These are phyloP conservation scores for Selene dorsalis DNA, from an alignment of 2,797 vertebrate species.

Conservation along the genomic window DNA sequence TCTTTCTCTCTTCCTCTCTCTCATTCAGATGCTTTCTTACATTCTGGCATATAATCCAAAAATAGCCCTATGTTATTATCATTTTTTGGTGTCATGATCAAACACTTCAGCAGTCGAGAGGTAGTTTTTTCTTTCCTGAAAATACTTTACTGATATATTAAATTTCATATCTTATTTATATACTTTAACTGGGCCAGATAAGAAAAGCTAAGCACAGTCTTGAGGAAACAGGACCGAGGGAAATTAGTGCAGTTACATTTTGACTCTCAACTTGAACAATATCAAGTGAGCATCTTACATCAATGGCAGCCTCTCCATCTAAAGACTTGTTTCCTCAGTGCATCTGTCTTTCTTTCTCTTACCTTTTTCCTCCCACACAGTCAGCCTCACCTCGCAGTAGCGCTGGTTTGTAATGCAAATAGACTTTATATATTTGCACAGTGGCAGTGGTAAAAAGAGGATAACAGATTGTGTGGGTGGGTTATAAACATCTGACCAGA, in stretches of 20 bases:
- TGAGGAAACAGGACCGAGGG: slow-evolving; percentile 27
- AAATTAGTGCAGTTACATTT: slow-evolving; percentile 28
- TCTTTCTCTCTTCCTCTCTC: slow-evolving; percentile 3
- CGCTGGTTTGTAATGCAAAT: slow-evolving; percentile 51
- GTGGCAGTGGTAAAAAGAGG: slow-evolving; percentile 13
- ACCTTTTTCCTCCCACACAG: slow-evolving; percentile 53
- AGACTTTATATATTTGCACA: slow-evolving; percentile 38
- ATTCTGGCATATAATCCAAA: slow-evolving; percentile 62
- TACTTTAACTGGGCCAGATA: slow-evolving; percentile 63
- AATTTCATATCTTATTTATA: slow-evolving; percentile 63
- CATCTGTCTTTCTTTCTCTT: slow-evolving; percentile 24
- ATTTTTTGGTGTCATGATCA: slow-evolving; percentile 57
- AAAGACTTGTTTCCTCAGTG: slow-evolving; percentile 31
- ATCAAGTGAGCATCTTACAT: slow-evolving; percentile 44
- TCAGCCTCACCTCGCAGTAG: slow-evolving; percentile 35
- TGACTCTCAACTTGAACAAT: slow-evolving; percentile 43
- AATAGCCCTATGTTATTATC: slow-evolving; percentile 56
- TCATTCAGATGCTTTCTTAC: slow-evolving; percentile 35
- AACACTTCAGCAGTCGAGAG: slow-evolving; percentile 47
- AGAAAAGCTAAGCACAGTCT: slow-evolving; percentile 38
- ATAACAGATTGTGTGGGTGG: slow-evolving; percentile 43
- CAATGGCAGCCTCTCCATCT: slow-evolving; percentile 32
- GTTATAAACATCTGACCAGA: slow-evolving; percentile 25
- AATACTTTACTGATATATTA: slow-evolving; percentile 44
- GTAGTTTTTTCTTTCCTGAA: slow-evolving; percentile 20